Base-by-base conservation (phyloP, 2,888 invertebrate species). In the Dermolepida albohirtum region DNA sequence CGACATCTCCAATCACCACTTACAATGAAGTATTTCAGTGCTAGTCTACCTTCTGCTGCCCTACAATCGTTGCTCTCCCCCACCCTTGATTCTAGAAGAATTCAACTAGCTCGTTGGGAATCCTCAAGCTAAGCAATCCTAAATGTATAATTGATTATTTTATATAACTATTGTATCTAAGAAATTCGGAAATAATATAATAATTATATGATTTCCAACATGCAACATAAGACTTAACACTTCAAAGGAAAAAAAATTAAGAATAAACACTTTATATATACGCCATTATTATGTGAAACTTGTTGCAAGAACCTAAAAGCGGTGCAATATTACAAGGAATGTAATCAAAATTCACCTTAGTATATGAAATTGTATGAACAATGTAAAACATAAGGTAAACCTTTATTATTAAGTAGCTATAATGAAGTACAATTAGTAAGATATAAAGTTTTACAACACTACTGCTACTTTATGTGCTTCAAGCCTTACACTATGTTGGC, bases 1-100 rank as follows among this genome's bases (percentile, higher is more conserved):
- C 86, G 87, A 81, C 89, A 89, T 83, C 84, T 89, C 81, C 88
- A 89, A 84, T 88, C 89, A 80, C 89, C 89, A 75, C 80, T 88
- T 82, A 88, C 87, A 74, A 82, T 84, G 78, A 86, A 85, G 78
- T 86, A 86, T 80, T 82, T 83, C 76, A 85, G 84, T 78, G 84
- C 84, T 76, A 85, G 84, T 75, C 85, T 85, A 70, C 86, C 87
- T 73, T 82, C 83, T 65, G 85, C 85, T 76, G 86, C 86, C 76
- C 83, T 87, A 76, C 85, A 85, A 78, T 87, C 87, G 71, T 84
- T 87, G 71, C 83, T 87, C 73, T 87, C 87, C 70, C 87, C 88
- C 49, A 85, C 86, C 68, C 81, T 87, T 76, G 86, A 86, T 79
- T 81, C 84, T 76, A 84, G 85, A 77, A 84, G 84, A 69, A 71